Evolutionary conservation across 2,888 invertebrate species (phyloP), one percentile per base, ranked within the genome.

Genomic region (Piscicola geometra): DNA sequence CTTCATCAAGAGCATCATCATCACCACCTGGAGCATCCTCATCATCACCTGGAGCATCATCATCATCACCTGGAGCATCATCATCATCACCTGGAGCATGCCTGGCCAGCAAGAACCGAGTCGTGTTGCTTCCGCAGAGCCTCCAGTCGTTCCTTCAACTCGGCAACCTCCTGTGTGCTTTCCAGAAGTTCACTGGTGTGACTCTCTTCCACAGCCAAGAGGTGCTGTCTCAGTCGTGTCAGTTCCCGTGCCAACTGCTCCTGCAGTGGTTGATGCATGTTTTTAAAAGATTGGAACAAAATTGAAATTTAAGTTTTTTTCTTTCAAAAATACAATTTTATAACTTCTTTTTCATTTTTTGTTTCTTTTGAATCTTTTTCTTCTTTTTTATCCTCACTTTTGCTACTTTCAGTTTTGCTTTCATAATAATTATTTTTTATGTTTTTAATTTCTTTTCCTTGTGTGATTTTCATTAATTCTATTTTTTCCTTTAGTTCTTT

Each of bases 101-200:
- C 41, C 15, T 41, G 41, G 41, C 5, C 41, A 41, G 41, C 41
- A 5, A 41, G 9, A 9, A 15, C n/a, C 15, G 50, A 30, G 33
- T 32, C 5, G 28, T 60, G 73, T 9, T 73, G 32, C 25, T 52
- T 21, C 33, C 35, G 33, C 3, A 73, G 25, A 21, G n/a, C 18
- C 12, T 73, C 86, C 2, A 93, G 89, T 71, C 91, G 89, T 52
- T 90, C 89, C 82, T 91, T 89, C 76, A 94, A 89, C 78, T 91
- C 91, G 0, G 90, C 89, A 66, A 92, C 89, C 25, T 80, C 60
- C 66, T 91, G 90, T 83, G 95, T 94, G n/a, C 92, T 89, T 72
- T 89, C 88, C 82, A 95, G 87, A 79, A 92, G 88, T 82, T 97
- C 96, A 81, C 91, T 90, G 0, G 94, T 95, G 85, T 94, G 93